phyloP scores from a whole-genome alignment of 2,797 vertebrate species.

The Poeciliopsis infans region DNA sequence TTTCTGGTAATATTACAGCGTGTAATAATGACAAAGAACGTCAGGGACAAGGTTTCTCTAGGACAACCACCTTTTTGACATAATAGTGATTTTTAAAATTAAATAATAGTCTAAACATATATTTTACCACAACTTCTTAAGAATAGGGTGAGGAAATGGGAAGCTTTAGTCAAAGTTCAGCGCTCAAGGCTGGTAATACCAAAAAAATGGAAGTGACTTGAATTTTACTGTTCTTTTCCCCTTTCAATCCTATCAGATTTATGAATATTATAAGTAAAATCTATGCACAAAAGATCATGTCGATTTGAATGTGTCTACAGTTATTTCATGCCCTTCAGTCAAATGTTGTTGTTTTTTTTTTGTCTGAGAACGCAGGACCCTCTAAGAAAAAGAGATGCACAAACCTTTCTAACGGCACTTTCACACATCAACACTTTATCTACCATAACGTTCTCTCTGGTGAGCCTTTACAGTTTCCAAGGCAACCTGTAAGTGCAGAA shows the following conservation, averaged over 20 bases:
- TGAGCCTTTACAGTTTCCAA: conserved; percentile 79
- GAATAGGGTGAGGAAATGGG: neutral
- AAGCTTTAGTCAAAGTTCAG: neutral
- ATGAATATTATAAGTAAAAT: neutral
- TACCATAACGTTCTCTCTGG: conserved; percentile 61
- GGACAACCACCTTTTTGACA: neutral
- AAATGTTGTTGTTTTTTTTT: neutral
- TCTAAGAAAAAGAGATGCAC: conserved; percentile 18
- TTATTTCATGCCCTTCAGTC: neutral
- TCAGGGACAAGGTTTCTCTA: neutral
- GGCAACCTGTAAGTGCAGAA: conserved; percentile 73
- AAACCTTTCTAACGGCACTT: conserved; percentile 42
- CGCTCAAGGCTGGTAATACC: neutral
- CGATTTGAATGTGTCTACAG: neutral
- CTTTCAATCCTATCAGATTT: neutral
- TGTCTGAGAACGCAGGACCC: neutral
- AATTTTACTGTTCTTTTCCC: neutral
- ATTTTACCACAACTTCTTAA: neutral
- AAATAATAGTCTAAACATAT: neutral
- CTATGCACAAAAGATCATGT: neutral
- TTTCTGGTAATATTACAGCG: neutral
- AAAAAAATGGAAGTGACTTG: neutral
- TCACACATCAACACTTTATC: conserved; percentile 47
- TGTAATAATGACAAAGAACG: neutral
- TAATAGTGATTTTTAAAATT: neutral